Base-by-base conservation (phyloP, 2,113 vertebrate species). In the Clinocottus analis region DNA sequence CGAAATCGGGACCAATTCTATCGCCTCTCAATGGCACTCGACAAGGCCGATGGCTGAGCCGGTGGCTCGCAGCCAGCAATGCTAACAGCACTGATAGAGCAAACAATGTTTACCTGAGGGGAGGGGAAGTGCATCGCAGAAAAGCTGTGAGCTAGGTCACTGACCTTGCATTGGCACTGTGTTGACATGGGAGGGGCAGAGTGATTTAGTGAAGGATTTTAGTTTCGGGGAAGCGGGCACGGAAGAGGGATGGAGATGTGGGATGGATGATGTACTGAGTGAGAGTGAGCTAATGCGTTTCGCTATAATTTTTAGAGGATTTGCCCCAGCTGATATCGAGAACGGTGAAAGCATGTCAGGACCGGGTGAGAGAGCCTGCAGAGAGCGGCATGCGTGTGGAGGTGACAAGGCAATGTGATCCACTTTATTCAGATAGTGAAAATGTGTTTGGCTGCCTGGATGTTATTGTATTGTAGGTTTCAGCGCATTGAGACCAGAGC, bases 291-390 rank as follows among this genome's bases (percentile, higher is more conserved):
- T 25, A 66, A 69, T 61, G 49, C 2, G 0, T 77, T 51, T 51
- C 60, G 29, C 19, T 29, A 27, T 41, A 31, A 0, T 63, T 75
- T 73, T 75, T 21, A 21, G 58, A 61, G 77, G 63, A 60, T 82
- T 81, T 61, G 10, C 71, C 47, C 2, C 43, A 82, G 56, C 58
- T 76, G 70, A 49, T 65, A 61, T 59, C 45, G 39, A 45, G 37
- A 62, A 27, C 55, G 47, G 80, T 77, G 55, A 70, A 80, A 58
- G 27, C 19, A 60, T 33, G 65, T 33, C 45, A 16, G 23, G 65
- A 47, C 39, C 64, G 49, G 39, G 39, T 39, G 35, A 43, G n/a
- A 58, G 53, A 59, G 47, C 49, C n/a, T 56, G 13, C 31, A 41
- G 59, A 77, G 59, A 77, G 70, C 33, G 37, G 60, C 60, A 35